Percentiles rank a stretch among this genome's conserved stretches.
phyloP scores from a whole-genome alignment of 2,797 vertebrate species.

The Pipistrellus pygmaeus region DNA sequence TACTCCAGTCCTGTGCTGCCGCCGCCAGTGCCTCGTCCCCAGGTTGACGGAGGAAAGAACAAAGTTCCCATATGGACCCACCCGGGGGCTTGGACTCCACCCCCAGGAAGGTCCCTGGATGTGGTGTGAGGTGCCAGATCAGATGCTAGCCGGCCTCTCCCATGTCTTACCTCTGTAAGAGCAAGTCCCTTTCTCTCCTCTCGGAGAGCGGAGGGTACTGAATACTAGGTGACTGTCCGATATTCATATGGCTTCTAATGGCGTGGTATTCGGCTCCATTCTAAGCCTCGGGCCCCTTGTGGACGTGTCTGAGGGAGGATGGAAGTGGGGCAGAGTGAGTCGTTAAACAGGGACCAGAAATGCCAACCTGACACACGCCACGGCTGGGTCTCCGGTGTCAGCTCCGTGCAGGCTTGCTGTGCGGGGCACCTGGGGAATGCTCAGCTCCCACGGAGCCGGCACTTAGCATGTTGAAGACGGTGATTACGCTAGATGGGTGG shows the following conservation, averaged over 20 bases:
- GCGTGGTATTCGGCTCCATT: accelerated
- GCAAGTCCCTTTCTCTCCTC: background rate
- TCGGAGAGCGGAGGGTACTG: background rate
- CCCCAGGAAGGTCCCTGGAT: background rate
- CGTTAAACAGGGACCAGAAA: background rate
- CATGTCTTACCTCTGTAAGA: background rate
- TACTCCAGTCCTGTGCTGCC: background rate
- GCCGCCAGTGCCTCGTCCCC: background rate
- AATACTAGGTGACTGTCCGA: accelerated
- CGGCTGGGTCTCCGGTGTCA: background rate
- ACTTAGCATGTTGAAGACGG: background rate
- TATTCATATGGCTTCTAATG: background rate
- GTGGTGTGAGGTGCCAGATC: background rate
- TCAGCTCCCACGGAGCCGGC: background rate
- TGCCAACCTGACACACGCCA: background rate
- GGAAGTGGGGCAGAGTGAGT: background rate
- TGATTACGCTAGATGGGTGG: background rate
- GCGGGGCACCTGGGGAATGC: background rate
- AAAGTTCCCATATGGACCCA: background rate
- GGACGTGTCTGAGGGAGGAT: background rate
- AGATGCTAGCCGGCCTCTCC: background rate
- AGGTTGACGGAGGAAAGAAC: background rate
- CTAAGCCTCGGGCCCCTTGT: background rate
- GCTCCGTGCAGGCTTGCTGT: background rate
- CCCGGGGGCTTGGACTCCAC: background rate